Evolutionary conservation across 2,888 invertebrate species (phyloP).

Genomic region (Sisyra terminalis): DNA sequence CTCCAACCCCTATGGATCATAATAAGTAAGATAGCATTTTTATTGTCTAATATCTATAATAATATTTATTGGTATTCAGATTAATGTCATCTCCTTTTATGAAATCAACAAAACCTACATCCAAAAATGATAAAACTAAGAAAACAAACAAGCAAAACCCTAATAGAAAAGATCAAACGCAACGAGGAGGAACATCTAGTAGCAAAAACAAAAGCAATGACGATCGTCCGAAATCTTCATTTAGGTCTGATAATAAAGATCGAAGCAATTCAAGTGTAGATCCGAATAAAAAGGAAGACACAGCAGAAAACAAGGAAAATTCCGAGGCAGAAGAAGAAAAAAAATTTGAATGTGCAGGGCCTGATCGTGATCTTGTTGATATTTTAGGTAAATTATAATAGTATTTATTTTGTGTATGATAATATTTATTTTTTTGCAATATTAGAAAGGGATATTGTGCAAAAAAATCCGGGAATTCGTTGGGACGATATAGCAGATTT

Average conservation of each 20-base stretch:
- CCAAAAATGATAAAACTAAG: slow-evolving; percentile 21
- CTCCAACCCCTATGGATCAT: slow-evolving; percentile 58
- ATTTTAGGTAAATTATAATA: slow-evolving; percentile 45
- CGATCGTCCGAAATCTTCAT: slow-evolving; percentile 22
- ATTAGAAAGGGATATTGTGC: slow-evolving; percentile 85
- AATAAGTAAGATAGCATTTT: slow-evolving; percentile 24
- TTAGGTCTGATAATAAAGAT: slow-evolving; percentile 21
- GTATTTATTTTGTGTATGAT: background rate
- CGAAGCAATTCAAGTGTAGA: slow-evolving; percentile 27
- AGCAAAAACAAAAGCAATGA: slow-evolving; percentile 21
- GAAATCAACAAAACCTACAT: slow-evolving; percentile 1
- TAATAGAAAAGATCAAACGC: slow-evolving; percentile 20
- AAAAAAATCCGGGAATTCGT: slow-evolving; percentile 87
- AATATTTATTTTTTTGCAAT: slow-evolving; percentile 13
- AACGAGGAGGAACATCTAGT: slow-evolving; percentile 13
- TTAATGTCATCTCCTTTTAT: slow-evolving; percentile 3
- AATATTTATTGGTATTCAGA: background rate
- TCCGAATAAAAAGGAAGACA: slow-evolving; percentile 28
- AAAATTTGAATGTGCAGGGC: slow-evolving; percentile 66
- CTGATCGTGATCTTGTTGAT: slow-evolving; percentile 86
- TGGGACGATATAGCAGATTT: slow-evolving; percentile 93
- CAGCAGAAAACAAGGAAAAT: slow-evolving; percentile 37
- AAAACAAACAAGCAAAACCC: slow-evolving; percentile 22
- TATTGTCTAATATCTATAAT: background rate
- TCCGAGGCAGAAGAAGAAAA: slow-evolving; percentile 48